These are phyloP conservation scores for Drosophila peninsularis DNA, from an alignment of 2,888 invertebrate genomes.

Conservation along the genomic window DNA sequence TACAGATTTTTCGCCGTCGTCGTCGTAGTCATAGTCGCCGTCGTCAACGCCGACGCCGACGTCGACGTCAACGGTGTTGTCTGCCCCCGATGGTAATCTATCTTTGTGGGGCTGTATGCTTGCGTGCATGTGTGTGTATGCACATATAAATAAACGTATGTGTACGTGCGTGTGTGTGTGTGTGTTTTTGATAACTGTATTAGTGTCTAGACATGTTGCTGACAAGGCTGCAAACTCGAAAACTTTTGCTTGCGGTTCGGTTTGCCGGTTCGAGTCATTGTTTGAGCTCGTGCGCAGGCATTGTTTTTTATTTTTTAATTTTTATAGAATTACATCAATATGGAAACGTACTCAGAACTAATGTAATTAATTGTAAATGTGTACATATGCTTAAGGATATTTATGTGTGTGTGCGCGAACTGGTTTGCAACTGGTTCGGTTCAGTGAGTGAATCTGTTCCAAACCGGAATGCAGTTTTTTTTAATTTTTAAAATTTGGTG, in stretches of 20 bases:
- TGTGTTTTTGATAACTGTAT: slow-evolving; percentile 54
- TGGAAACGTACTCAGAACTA: slow-evolving; percentile 19
- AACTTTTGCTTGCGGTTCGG: slow-evolving; percentile 44
- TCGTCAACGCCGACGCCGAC: slow-evolving; percentile 12
- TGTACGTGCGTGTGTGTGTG: slow-evolving; percentile 10
- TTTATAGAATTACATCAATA: slow-evolving; percentile 13
- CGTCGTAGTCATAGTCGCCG: slow-evolving; percentile 4
- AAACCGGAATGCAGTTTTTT: slow-evolving; percentile 33
- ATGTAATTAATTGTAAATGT: slow-evolving; percentile 11
- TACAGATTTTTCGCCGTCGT: slow-evolving; percentile 31
- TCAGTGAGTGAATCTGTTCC: slow-evolving; percentile 30
- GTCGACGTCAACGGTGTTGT: slow-evolving; percentile 34
- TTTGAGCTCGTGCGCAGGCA: slow-evolving; percentile 25
- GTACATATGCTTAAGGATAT: not conserved
- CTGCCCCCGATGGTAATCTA: slow-evolving; percentile 61
- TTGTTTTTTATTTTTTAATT: not conserved
- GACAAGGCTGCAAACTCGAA: slow-evolving; percentile 52
- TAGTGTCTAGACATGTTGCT: slow-evolving; percentile 76
- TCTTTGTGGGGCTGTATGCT: slow-evolving; percentile 35
- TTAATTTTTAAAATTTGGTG: too few species aligned
- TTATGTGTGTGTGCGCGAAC: not conserved
- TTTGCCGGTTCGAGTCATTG: slow-evolving; percentile 50
- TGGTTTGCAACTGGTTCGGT: slow-evolving; percentile 33
- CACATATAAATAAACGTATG: slow-evolving; percentile 4
- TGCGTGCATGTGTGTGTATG: slow-evolving; percentile 22